These are phyloP conservation scores for Nasua narica DNA, from an alignment of 2,797 vertebrate genomes.

Conservation along the genomic window DNA sequence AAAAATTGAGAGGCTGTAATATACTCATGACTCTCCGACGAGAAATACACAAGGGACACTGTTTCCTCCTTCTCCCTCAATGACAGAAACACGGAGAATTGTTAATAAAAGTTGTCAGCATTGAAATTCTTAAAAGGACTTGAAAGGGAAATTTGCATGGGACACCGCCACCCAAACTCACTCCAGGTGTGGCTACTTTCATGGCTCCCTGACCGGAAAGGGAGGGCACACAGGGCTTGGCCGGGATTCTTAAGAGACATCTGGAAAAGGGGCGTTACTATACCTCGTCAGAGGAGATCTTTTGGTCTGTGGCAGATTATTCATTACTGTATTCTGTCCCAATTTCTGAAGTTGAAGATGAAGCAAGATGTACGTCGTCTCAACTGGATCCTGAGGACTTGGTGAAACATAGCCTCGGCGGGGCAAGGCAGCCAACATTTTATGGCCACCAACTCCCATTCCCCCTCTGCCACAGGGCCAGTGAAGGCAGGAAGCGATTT, in stretches of 20 bases:
- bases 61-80: slow-evolving; percentile 61
- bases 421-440: not conserved
- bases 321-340: not conserved
- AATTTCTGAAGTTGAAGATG: slow-evolving; percentile 34
- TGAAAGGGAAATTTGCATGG: slow-evolving; percentile 75
- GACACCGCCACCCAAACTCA: slow-evolving; percentile 68
- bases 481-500: not conserved
- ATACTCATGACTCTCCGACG: slow-evolving; percentile 26
- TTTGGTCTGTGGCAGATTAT: not conserved
- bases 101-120: slow-evolving; percentile 73
- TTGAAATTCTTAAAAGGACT: slow-evolving; percentile 69
- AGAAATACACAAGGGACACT: slow-evolving; percentile 68
- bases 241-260: slow-evolving; percentile 37
- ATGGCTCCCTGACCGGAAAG: not conserved
- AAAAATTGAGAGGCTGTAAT: slow-evolving; percentile 60
- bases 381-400: not conserved
- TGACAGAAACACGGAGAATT: slow-evolving; percentile 63
- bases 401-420: not conserved
- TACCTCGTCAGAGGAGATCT: not conserved
- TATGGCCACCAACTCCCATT: not conserved
- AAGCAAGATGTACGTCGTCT: not conserved
- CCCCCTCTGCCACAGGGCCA: not conserved
- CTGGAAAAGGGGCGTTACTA: not conserved
- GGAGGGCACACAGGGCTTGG: not conserved
- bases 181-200: slow-evolving; percentile 67